phyloP scores from a whole-genome alignment of 2,797 vertebrate genomes.

The Channallabes apus region DNA sequence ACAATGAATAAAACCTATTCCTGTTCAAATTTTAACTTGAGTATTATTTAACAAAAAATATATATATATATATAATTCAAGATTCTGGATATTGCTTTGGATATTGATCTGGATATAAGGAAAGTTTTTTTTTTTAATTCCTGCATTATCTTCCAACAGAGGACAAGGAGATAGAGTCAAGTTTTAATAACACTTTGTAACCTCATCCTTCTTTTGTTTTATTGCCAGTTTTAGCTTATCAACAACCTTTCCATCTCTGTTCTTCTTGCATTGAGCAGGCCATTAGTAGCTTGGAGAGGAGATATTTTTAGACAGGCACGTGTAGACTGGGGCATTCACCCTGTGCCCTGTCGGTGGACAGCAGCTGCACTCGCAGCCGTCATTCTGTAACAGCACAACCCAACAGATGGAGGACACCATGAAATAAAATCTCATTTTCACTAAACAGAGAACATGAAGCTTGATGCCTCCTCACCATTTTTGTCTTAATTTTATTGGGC shows the following conservation, averaged over 20 bases:
- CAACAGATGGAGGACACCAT: conserved; percentile 75
- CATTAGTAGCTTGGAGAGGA: conserved; percentile 55
- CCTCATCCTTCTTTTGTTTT: conserved; percentile 53
- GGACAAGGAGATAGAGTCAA: not conserved
- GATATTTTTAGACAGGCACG: conserved; percentile 65
- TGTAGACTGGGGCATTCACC: conserved; percentile 53
- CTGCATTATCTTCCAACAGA: not conserved
- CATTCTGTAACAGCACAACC: conserved; percentile 59
- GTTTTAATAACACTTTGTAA: conserved; percentile 50
- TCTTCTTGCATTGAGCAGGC: conserved; percentile 54
- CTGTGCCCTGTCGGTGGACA: conserved; percentile 63
- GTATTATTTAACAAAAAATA: not conserved
- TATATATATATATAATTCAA: not conserved
- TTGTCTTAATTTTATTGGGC: conserved; percentile 44
- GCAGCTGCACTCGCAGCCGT: conserved; percentile 65
- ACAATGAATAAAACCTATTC: not conserved
- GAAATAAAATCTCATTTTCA: conserved; percentile 61
- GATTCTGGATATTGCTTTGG: not conserved
- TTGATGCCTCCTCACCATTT: conserved; percentile 65
- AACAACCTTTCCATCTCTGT: conserved; percentile 50
- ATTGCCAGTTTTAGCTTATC: conserved; percentile 54
- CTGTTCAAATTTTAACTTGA: not conserved
- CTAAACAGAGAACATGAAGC: conserved; percentile 73
- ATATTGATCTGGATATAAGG: not conserved
- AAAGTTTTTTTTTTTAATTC: not conserved